A percentile compares a stretch with the other conserved stretches of the same genome.
Evolutionary conservation across 2,888 invertebrate genomes (phyloP).

Genomic region (Aquatica leii): DNA sequence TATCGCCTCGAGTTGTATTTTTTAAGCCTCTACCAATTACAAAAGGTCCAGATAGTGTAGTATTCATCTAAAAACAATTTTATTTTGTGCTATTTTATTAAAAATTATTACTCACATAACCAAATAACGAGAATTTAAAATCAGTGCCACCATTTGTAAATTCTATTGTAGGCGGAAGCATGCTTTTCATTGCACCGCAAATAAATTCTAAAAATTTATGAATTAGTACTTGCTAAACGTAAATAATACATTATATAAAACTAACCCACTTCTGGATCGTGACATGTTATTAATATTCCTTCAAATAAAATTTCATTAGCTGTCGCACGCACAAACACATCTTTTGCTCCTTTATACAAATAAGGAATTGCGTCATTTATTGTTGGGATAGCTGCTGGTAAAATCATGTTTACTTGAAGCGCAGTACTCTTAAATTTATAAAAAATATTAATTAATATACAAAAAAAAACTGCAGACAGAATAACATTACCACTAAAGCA

Average conservation of each 20-base stretch:
- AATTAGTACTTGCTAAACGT: background rate
- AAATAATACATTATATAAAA: slow-evolving; percentile 16
- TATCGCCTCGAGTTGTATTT: slow-evolving; percentile 62
- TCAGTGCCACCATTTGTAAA: slow-evolving; percentile 61
- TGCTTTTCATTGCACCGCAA: slow-evolving; percentile 51
- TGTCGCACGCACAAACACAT: slow-evolving; percentile 63
- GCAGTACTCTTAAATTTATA: slow-evolving; percentile 44
- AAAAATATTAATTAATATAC: background rate
- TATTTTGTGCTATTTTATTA: background rate
- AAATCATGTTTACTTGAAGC: slow-evolving; percentile 36
- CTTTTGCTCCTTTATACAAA: slow-evolving; percentile 63
- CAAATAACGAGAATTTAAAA: slow-evolving; percentile 66
- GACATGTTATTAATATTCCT: slow-evolving; percentile 62
- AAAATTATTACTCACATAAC: slow-evolving; percentile 63
- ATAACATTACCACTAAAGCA: slow-evolving; percentile 63
- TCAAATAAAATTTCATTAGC: slow-evolving; percentile 67
- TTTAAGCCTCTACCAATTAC: slow-evolving; percentile 65
- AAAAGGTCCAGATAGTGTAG: slow-evolving; percentile 64
- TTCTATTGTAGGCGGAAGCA: slow-evolving; percentile 61
- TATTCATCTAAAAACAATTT: slow-evolving; percentile 62
- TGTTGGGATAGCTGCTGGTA: slow-evolving; percentile 26
- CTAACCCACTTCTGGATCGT: slow-evolving; percentile 60
- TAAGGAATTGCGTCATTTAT: slow-evolving; percentile 61
- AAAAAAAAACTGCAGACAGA: too few relatives aligned
- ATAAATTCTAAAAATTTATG: slow-evolving; percentile 47